Base-by-base conservation (phyloP, 1,140 invertebrate genomes). In the Caenorhabditis tropicalis region DNA sequence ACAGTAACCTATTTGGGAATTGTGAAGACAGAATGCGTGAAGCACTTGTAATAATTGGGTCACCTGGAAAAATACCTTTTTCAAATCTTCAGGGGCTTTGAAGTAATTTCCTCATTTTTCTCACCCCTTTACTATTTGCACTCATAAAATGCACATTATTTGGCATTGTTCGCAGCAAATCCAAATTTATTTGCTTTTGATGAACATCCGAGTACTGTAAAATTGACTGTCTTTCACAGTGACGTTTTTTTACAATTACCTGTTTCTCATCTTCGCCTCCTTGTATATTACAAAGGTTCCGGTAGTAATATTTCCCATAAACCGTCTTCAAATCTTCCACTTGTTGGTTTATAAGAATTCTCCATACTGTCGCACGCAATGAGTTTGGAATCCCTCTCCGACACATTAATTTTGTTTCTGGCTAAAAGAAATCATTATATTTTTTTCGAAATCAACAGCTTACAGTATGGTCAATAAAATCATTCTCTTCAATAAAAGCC, bases 141-240 rank as follows among this genome's bases (percentile, higher is more conserved):
- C 90, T 89, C 84, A 91, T 91, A 82, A 93, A 93, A 85, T 92
- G 92, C 70, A 93, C 89, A 87, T 93, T 93, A 36, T 87, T 90
- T 7, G 93, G 93, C 92, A 93, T 93, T 5, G 93, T 93, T 81
- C 93, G 88, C 88, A 93, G 90, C 15, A 93, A 88, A 85, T 93
- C 93, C 27, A 93, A 87, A 65, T 91, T 91, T 49, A 93, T 92
- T 89, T 93, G 93, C 84, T 93, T 93, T 82, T 92, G 89, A 89
- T 93, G 92, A 24, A 88, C 89, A 21, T 90, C 89, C 29, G 92
- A 92, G 79, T 90, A 88, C 92, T 93, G 87, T 51, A 91, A 90
- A 58, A 24, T 1, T 51, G 0, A 19, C 4, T 21, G 10, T 27
- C 3, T 48, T 31, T 12, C n/a, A n/a, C n/a, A n/a, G n/a, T n/a